phyloP scores from a whole-genome alignment of 2,113 vertebrate genomes.

The Eulemur macaco region DNA sequence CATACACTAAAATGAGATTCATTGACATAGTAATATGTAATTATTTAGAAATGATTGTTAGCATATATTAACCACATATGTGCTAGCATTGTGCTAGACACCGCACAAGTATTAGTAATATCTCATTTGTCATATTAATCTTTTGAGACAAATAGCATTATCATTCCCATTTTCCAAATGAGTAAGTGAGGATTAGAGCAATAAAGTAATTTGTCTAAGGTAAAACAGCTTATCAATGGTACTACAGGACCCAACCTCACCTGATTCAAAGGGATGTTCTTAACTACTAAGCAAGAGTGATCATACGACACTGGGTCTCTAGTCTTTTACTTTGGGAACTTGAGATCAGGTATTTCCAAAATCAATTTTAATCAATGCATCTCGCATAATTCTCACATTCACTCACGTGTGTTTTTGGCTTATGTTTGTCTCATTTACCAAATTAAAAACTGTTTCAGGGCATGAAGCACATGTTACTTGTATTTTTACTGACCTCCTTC shows the following conservation, averaged over 20 bases:
- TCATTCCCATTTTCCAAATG: background rate
- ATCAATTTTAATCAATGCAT: background rate
- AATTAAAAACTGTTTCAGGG: background rate
- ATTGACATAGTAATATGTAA: background rate
- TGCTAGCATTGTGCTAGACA: background rate
- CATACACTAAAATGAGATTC: background rate
- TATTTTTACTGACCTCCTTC: background rate
- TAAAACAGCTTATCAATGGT: background rate
- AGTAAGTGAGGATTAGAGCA: background rate
- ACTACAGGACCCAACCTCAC: background rate
- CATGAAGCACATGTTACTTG: background rate
- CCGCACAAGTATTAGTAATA: background rate
- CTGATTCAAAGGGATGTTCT: background rate
- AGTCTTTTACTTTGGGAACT: background rate
- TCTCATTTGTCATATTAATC: background rate
- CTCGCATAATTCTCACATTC: background rate
- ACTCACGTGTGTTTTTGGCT: background rate
- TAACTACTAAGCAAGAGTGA: background rate
- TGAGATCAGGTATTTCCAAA: background rate
- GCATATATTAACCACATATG: background rate
- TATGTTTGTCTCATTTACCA: background rate
- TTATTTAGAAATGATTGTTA: background rate
- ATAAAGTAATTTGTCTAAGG: background rate
- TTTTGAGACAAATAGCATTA: background rate
- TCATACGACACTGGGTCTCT: background rate